Base-by-base conservation (phyloP, 2,888 invertebrate species). In the Thalpophila matura region DNA sequence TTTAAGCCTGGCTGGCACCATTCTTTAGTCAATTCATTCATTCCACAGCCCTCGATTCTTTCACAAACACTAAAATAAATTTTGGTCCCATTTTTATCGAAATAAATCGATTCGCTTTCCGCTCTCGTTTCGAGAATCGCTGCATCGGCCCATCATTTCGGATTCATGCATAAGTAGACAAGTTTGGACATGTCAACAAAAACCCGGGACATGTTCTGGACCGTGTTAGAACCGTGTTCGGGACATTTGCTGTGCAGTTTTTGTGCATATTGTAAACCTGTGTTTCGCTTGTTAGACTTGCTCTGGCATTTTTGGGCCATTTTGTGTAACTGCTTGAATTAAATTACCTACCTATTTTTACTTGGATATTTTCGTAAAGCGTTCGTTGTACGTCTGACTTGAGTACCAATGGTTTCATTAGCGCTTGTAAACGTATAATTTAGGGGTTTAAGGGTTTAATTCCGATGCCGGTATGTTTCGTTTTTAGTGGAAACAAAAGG, bases 111-210 rank as follows among this genome's bases (percentile, higher is more conserved):
- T 69, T 65, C 55, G 43, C 62, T 76, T 71, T 71, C 62, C 64
- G 71, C 71, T 74, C 62, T 16, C 46, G 62, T 73, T 74, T 71
- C 60, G 67, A 82, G 80, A 84, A 82, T 85, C 68, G 67, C 72
- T 27, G 55, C 72, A 81, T 82, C 63, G 60, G 61, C 27, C 51
- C 68, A 63, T 80, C 76, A 82, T 85, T 84, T 81, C 81, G 76
- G 74, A 84, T 86, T 83, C 88, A 77, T 87, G 89, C 87, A 90
- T 90, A 89, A 89, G 81, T 80, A 85, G 86, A 87, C 88, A 88
- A 77, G 85, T 73, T 82, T 77, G 80, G 73, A 82, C 83, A 85
- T 83, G 84, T 81, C 75, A 50, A 76, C 86, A 88, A 88, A 86
- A 86, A 87, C 76, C 50, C 37, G 50, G 64, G 70, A 82, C 85